Conservation (phyloP, 2,888 invertebrate species). For the Drosophila meridiana region DNA sequence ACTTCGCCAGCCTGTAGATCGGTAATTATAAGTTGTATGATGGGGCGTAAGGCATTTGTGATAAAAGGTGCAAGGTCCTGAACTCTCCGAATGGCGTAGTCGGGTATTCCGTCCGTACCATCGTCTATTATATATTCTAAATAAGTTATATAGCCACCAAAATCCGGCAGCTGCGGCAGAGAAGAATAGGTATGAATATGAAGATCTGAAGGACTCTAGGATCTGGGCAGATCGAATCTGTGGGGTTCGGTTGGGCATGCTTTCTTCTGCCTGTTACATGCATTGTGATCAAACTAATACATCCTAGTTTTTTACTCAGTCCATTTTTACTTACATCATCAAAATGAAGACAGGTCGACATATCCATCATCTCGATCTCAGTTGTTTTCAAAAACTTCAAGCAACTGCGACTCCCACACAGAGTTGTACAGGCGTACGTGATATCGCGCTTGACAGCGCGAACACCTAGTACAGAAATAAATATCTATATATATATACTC, state of each 20-base stretch:
- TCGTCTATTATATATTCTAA: constrained; percentile 6
- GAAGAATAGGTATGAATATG: neutral
- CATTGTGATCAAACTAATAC: too few relatives aligned
- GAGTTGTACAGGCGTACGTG: constrained; percentile 40
- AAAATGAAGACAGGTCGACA: constrained; percentile 56
- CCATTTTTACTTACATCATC: constrained; percentile 29
- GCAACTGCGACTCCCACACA: constrained; percentile 50
- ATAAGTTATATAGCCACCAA: neutral
- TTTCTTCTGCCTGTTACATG: neutral
- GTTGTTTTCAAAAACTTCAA: constrained; percentile 43
- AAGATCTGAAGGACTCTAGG: neutral
- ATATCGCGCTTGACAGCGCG: constrained; percentile 61
- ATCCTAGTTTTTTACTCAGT: too few relatives aligned
- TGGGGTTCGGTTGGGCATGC: neutral
- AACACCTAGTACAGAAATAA: constrained; percentile 29
- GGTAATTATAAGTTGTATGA: constrained; percentile 26
- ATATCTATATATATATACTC: too few relatives aligned
- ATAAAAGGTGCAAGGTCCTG: too few relatives aligned
- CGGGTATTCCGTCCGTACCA: neutral
- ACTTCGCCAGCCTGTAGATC: constrained; percentile 23
- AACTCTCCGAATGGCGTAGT: too few relatives aligned
- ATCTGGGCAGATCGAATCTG: too few relatives aligned
- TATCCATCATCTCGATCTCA: constrained; percentile 46
- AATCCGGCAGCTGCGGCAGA: constrained; percentile 43
- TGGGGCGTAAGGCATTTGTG: too few relatives aligned